Base-by-base conservation (phyloP, 2,113 vertebrate genomes). In the Dissostichus mawsoni region DNA sequence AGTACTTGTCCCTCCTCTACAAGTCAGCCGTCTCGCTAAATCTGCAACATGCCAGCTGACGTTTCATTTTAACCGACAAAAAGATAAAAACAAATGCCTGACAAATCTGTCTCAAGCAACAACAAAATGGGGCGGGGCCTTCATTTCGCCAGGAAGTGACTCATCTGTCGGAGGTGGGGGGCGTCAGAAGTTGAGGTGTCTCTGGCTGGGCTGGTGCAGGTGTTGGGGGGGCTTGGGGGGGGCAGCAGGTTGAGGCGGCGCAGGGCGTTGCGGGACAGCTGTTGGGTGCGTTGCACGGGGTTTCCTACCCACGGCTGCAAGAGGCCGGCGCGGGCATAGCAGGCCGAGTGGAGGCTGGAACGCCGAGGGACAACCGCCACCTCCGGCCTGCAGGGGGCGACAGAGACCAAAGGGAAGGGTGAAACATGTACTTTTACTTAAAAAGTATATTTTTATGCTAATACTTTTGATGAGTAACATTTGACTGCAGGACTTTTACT, bases 101-200 rank as follows among this genome's bases (percentile, higher is more conserved):
- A 20, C 20, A 20, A 20, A 20, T 20, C 20, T 20, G 20, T 20
- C 20, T 29, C 25, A 29, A 29, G 25, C 3, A 29, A 29, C 29
- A 4, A 29, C 29, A 29, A 29, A 29, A 29, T 29, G 29, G 29
- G 3, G 29, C 29, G 29, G 29, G 29, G 29, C 29, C 29, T 29
- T 29, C 29, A 29, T 29, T 29, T 29, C 29, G 29, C 3, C 29
- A 29, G 29, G 29, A 29, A 29, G 29, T 29, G 29, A 29, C 29
- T 41, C 36, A 36, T 36, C 36, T 7, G 33, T 36, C 2, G 33
- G 33, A 5, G 33, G 33, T 3, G 18, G 33, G 64, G 52, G n/a
- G 7, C 85, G 82, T 98, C 94, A 99, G 95, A 97, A 99, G 96
- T 99, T 99, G 94, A 97, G 98, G 94, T 97, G 98, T 90, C 97